A percentile compares a stretch with the other conserved stretches of the same genome.
Evolutionary conservation across 1,140 invertebrate genomes (phyloP).

Genomic region (Gonioctena quinquepunctata): DNA sequence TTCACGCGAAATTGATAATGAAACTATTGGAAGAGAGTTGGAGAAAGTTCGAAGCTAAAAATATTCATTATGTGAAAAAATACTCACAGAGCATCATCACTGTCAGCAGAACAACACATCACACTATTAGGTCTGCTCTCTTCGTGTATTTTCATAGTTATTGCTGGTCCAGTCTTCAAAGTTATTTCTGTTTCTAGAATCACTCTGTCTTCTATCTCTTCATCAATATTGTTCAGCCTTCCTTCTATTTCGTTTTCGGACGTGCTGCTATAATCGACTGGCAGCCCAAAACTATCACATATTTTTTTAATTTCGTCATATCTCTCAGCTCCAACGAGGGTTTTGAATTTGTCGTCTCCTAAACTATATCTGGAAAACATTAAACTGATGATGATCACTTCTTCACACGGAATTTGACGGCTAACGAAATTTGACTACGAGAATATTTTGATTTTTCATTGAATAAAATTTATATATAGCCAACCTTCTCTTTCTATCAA

Average conservation of each 20-base stretch:
- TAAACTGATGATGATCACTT: not conserved
- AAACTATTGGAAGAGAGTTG: too few species aligned
- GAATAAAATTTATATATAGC: too few species aligned
- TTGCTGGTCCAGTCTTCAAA: conserved; percentile 73
- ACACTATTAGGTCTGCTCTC: conserved; percentile 59
- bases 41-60: too few species aligned
- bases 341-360: conserved; percentile 15
- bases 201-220: conserved; percentile 60
- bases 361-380: conserved; percentile 3
- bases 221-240: not conserved
- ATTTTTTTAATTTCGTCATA: conserved; percentile 15
- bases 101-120: too few species aligned
- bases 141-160: conserved; percentile 80
- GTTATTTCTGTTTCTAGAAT: conserved; percentile 81
- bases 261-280: conserved; percentile 19
- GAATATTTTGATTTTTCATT: too few species aligned
- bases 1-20: too few species aligned
- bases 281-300: conserved; percentile 25
- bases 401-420: not conserved
- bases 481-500: too few species aligned
- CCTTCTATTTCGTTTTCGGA: not conserved
- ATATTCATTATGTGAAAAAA: too few species aligned
- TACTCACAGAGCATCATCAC: too few species aligned
- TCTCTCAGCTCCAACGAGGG: not conserved
- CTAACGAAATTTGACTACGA: not conserved